Base-by-base conservation (phyloP, 2,888 invertebrate species). In the Rhagonycha fulva region DNA sequence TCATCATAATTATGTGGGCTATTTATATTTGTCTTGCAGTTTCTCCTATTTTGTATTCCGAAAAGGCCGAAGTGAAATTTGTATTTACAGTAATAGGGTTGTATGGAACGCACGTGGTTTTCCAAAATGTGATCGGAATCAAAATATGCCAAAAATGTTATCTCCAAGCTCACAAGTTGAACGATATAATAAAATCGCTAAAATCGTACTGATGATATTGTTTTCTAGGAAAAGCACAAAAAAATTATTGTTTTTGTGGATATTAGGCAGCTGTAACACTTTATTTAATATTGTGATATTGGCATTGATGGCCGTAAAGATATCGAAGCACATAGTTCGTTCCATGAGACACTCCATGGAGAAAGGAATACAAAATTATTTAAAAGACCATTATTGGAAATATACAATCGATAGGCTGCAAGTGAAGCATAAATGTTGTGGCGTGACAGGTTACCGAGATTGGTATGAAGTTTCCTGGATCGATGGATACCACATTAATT, bases 401-500 rank as follows among this genome's bases (percentile, higher is more conserved):
- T 86, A 85, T 23, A 86, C 90, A 4, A 86, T 91, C 79, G 91
- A 92, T 82, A 89, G 87, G 10, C 89, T 92, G 87, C 92, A 92
- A 88, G 90, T 86, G 67, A 82, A 82, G 62, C 82, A 91, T 75
- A 88, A 90, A 81, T 92, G 91, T 81, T 92, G 91, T 80, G 92
- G 91, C 11, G 89, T 90, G 1, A 89, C 90, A 75, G 85, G 85
- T 68, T 90, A 90, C 60, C 86, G 87, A 79, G 91, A 91, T 83
- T 92, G 92, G 92, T 90, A 91, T 83, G 88, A 89, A 82, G 89
- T 90, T 23, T 89, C 90, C 32, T 92, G 92, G 92, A 88, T 92
- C 77, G 90, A 89, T 79, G 88, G 90, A 83, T 90, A 91, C 75
- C 86, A 87, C 73, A 78, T 88, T 14, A 83, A 87, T 78, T 75